Conservation (phyloP, 2,888 invertebrate genomes). For the Xylota segnis region DNA sequence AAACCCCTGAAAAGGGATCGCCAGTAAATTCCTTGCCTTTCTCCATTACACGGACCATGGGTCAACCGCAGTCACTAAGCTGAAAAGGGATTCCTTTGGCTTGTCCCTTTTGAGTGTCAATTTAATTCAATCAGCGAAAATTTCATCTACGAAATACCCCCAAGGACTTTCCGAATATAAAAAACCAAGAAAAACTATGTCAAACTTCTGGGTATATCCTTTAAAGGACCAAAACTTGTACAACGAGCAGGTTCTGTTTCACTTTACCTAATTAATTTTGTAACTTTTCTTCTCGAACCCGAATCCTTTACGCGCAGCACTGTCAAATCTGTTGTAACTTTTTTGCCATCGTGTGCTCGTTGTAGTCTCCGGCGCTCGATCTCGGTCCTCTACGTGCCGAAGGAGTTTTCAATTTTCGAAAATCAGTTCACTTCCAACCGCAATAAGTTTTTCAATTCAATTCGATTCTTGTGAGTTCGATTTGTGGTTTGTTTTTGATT, state of each 20-base stretch:
- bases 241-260: conserved; percentile 38
- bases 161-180: not conserved
- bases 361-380: too few species aligned
- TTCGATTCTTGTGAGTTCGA: conserved; percentile 10
- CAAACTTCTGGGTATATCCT: conserved; percentile 13
- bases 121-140: conserved; percentile 50
- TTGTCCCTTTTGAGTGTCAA: conserved; percentile 17
- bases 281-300: conserved; percentile 13
- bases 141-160: conserved; percentile 18
- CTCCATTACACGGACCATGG: conserved; percentile 2
- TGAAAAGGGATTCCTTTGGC: not conserved
- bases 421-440: conserved; percentile 39
- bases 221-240: conserved; percentile 18
- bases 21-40: not conserved
- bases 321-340: conserved; percentile 28
- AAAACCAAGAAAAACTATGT: conserved; percentile 12
- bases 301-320: conserved; percentile 26
- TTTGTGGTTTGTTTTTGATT: not conserved
- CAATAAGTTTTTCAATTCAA: conserved; percentile 51
- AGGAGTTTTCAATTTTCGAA: conserved; percentile 44
- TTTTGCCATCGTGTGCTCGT: not conserved
- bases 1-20: not conserved
- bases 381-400: not conserved
- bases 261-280: conserved; percentile 59
- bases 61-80: conserved; percentile 10